Evolutionary conservation across 2,888 invertebrate genomes (phyloP), one percentile per base, ranked within the genome.

Genomic region (Drosophila anomelani): DNA sequence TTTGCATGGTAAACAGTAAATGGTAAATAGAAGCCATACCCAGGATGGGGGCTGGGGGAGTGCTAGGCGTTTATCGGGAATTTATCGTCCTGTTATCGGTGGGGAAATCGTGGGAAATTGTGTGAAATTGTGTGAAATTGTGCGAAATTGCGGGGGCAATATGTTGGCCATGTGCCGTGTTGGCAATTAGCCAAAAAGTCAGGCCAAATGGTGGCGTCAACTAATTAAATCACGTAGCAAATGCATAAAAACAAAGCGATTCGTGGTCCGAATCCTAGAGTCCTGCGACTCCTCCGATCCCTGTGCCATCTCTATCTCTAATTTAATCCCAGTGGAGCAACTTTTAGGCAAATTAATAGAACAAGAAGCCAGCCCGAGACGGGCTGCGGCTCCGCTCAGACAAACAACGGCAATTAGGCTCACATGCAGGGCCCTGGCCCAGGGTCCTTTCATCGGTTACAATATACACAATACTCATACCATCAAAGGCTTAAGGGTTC

Each of bases 191-290:
- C 73, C 74, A 76, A 78, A 71, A 71, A 79, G 70, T 76, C 76
- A 66, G 69, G 71, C 51, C 75, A 63, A 63, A 53, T 63, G 68
- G 70, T 63, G 68, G 70, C 74, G 57, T 76, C 75, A 84, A 78
- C 79, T 85, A 85, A 85, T 85, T 85, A 85, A 85, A 85, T 85
- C 85, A 85, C 88, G 85, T 88, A 85, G 86, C 72, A 85, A 85
- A 79, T 78, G 76, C 83, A 85, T 88, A 76, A 80, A 77, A 85
- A 72, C 69, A 71, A 66, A 81, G 66, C 72, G 75, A 58, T 77
- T 73, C 61, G 36, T 17, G 34, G 34, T 17, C 49, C 32, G 32
- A 32, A 34, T 34, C 32, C 32, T 4, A 34, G 32, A 51, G 51
- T 15, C 34, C 51, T 51, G 0, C 20, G 15, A 20, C 9, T 2